phyloP scores from a whole-genome alignment of 2,888 invertebrate genomes.

The Brassicogethes aeneus region DNA sequence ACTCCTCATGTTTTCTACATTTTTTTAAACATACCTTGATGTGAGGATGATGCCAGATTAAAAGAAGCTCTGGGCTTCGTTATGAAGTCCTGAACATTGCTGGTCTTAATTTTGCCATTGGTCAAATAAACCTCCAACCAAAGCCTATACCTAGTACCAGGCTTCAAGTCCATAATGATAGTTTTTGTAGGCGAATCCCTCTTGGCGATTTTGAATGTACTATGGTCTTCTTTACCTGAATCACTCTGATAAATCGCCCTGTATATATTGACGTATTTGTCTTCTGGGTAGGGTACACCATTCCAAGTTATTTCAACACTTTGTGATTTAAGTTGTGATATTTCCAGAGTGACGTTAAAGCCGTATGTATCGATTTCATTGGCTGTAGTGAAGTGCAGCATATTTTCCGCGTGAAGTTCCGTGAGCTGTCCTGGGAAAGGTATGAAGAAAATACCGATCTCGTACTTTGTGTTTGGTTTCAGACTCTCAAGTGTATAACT shows the following conservation, averaged over 20 bases:
- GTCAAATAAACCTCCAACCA: conserved; percentile 87
- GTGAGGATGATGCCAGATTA: conserved; percentile 42
- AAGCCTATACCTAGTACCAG: conserved; percentile 74
- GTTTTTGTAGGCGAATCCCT: conserved; percentile 60
- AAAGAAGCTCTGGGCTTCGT: conserved; percentile 64
- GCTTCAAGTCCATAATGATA: conserved; percentile 58
- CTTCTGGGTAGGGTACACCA: conserved; percentile 81
- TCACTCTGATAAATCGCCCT: conserved; percentile 75
- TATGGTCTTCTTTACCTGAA: conserved; percentile 62
- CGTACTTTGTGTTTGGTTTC: conserved; percentile 69
- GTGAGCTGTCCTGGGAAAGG: conserved; percentile 74
- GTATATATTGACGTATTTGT: conserved; percentile 84
- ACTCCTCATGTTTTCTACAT: too few relatives aligned
- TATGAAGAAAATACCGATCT: conserved; percentile 74
- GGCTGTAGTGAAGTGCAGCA: conserved; percentile 61
- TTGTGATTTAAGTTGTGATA: conserved; percentile 64
- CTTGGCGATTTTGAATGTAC: conserved; percentile 67
- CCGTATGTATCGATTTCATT: conserved; percentile 71
- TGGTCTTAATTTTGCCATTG: conserved; percentile 82
- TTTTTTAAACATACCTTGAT: conserved; percentile 51
- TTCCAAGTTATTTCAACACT: conserved; percentile 73
- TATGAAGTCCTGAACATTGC: conserved; percentile 79
- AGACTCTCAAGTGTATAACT: conserved; percentile 69
- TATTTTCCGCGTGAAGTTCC: conserved; percentile 64
- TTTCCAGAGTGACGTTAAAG: conserved; percentile 70